Evolutionary conservation across 2,888 invertebrate genomes (phyloP).

Genomic region (Leptopilina syphax): DNA sequence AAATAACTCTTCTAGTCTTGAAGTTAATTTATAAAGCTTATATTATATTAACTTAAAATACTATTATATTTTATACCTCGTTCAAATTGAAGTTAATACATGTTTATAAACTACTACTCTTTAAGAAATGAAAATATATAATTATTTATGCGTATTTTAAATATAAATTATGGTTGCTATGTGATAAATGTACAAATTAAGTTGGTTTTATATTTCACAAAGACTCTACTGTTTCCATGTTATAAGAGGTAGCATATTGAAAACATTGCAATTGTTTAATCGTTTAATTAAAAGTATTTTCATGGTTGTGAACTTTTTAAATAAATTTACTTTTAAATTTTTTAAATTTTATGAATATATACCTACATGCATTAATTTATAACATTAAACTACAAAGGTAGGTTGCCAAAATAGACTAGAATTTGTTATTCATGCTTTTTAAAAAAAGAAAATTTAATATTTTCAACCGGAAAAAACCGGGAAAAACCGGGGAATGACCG

Average conservation of each 20-base stretch:
- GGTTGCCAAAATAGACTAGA: too few species aligned
- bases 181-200: background rate
- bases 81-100: constrained; percentile 12
- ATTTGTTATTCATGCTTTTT: too few species aligned
- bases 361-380: too few species aligned
- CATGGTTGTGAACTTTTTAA: background rate
- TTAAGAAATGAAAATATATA: background rate
- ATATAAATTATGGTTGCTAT: background rate
- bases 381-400: too few species aligned
- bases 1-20: background rate
- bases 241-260: constrained; percentile 1
- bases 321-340: background rate
- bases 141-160: constrained; percentile 1
- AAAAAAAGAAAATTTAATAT: too few species aligned
- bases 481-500: background rate
- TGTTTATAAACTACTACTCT: background rate
- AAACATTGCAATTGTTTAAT: background rate
- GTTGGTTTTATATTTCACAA: background rate
- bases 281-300: background rate
- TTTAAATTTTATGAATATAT: too few species aligned
- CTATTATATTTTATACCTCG: background rate
- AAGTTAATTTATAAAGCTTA: constrained; percentile 14
- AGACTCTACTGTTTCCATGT: background rate
- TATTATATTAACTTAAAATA: constrained; percentile 38
- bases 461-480: too few species aligned